These are phyloP conservation scores for Drosophila lutescens DNA, from an alignment of 2,888 invertebrate genomes.

Conservation along the genomic window DNA sequence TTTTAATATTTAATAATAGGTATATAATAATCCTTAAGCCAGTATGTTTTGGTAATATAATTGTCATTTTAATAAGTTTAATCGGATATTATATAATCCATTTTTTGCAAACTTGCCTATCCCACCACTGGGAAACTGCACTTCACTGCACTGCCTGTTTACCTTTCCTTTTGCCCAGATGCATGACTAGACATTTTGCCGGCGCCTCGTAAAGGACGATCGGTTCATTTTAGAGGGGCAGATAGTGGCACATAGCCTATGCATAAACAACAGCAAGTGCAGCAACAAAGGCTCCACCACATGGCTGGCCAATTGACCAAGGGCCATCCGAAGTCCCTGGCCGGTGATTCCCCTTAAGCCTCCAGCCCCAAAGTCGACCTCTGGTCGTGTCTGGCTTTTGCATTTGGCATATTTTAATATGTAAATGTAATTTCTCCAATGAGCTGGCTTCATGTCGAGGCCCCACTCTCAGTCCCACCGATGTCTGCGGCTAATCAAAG, in stretches of 20 bases:
- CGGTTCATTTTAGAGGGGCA: conserved; percentile 28
- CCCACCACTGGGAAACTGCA: conserved; percentile 20
- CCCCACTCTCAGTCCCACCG: conserved; percentile 6
- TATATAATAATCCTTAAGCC: no score
- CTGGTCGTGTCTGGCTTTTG: conserved; percentile 42
- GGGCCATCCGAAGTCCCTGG: conserved; percentile 47
- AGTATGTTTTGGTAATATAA: no score
- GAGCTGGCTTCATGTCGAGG: conserved; percentile 54
- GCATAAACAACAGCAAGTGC: conserved; percentile 61
- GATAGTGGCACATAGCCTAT: conserved; percentile 53
- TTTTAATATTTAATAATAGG: no score
- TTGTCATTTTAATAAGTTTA: no score
- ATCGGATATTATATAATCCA: not conserved
- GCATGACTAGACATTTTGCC: conserved; percentile 67
- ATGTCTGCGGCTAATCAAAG: conserved; percentile 71
- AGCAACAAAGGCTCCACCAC: conserved; percentile 61
- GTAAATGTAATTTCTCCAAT: conserved; percentile 80
- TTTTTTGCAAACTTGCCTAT: conserved; percentile 22
- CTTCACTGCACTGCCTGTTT: conserved; percentile 29
- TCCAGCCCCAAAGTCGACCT: conserved; percentile 10
- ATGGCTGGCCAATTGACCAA: conserved; percentile 69
- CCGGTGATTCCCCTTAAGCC: conserved; percentile 9
- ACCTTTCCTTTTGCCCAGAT: conserved; percentile 32
- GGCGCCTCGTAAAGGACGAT: conserved; percentile 51
- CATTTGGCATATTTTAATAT: conserved; percentile 77